phyloP scores from a whole-genome alignment of 2,113 vertebrate species.

The Asarcornis scutulata region DNA sequence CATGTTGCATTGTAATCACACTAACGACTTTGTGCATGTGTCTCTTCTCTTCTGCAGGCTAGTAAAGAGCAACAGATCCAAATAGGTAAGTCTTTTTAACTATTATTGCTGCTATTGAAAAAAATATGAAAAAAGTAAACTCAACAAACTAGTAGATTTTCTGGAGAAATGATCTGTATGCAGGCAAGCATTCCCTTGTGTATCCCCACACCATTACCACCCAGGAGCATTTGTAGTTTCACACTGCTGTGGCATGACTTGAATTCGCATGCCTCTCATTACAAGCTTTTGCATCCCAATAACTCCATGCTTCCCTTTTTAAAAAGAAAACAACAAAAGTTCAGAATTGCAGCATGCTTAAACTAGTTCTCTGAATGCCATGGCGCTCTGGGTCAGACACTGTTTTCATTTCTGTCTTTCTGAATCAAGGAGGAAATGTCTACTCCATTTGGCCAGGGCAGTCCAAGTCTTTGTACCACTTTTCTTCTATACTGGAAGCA shows the following conservation, averaged over 20 bases:
- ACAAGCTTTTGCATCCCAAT: fast-evolving
- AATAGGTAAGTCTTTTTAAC: conserved; percentile 71
- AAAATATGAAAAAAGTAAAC: not conserved
- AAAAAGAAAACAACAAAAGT: fast-evolving
- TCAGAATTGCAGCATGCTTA: not conserved
- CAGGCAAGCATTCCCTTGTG: not conserved
- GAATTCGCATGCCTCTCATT: not conserved
- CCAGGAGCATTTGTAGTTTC: not conserved
- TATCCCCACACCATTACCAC: not conserved
- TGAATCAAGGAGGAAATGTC: not conserved
- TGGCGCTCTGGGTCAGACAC: too few relatives aligned
- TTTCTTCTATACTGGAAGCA: not conserved
- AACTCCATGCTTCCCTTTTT: not conserved
- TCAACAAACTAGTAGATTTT: not conserved
- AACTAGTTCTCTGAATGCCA: fast-evolving
- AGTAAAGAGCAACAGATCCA: conserved; percentile 69
- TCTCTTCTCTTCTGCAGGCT: conserved; percentile 71
- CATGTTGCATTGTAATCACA: not conserved
- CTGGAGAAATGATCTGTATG: not conserved
- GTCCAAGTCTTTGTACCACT: fast-evolving
- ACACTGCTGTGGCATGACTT: not conserved
- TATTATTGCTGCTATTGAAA: not conserved
- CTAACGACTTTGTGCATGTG: conserved; percentile 56
- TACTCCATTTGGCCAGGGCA: fast-evolving
- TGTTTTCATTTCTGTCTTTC: fast-evolving